phyloP scores from a whole-genome alignment of 2,113 vertebrate species.

The Tachuris rubrigastra region DNA sequence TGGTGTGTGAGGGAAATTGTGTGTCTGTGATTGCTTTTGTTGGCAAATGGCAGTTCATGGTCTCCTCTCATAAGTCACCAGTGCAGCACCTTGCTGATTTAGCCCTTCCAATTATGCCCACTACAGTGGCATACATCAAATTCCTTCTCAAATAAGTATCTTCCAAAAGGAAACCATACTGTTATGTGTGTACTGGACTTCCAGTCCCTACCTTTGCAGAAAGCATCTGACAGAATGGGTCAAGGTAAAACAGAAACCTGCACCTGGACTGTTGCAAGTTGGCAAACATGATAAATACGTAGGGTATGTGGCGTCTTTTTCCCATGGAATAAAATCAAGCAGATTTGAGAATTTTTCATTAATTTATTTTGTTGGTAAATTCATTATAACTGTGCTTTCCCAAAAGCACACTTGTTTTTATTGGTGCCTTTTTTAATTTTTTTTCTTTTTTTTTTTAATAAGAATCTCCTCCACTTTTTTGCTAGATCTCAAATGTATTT shows the following conservation, averaged over 20 bases:
- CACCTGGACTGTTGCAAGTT: neutral
- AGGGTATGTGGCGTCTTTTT: neutral
- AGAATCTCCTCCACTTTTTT: neutral
- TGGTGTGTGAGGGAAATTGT: neutral
- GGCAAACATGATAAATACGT: neutral
- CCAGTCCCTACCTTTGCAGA: neutral
- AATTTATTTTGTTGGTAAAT: neutral
- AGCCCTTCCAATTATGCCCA: neutral
- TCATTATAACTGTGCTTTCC: neutral
- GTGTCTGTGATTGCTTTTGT: neutral
- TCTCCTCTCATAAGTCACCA: neutral
- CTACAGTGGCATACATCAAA: neutral
- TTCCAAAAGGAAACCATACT: neutral
- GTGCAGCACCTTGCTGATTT: neutral
- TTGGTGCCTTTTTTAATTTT: neutral
- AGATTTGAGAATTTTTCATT: neutral
- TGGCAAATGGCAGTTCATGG: neutral
- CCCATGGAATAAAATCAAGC: neutral
- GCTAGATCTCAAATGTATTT: neutral
- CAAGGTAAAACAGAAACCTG: neutral
- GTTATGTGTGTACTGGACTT: neutral
- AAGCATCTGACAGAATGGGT: neutral
- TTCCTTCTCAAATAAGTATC: neutral
- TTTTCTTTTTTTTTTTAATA: neutral
- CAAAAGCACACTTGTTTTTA: neutral